phyloP scores from a whole-genome alignment of 2,113 vertebrate species.

The Gobiocypris rarus region DNA sequence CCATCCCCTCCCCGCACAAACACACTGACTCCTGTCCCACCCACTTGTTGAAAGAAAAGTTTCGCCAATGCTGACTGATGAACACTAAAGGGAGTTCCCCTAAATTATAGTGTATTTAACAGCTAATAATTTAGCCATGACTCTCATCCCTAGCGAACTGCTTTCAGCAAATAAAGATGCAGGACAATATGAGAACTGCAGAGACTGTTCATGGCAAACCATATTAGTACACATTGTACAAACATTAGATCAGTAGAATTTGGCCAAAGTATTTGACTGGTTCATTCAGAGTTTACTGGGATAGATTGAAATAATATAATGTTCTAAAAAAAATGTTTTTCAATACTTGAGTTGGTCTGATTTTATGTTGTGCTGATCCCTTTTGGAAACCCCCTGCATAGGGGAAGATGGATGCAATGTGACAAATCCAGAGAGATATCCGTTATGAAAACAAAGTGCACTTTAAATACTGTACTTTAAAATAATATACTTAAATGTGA shows the following conservation, averaged over 20 bases:
- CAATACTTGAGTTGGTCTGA: background rate
- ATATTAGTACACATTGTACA: background rate
- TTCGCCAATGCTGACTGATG: background rate
- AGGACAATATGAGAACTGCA: background rate
- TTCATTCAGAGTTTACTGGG: background rate
- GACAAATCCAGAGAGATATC: background rate
- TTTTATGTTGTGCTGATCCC: background rate
- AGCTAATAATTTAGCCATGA: constrained; percentile 14
- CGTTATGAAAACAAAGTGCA: background rate
- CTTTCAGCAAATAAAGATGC: background rate
- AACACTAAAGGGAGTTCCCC: constrained; percentile 22
- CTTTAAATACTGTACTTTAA: background rate
- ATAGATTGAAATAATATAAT: background rate
- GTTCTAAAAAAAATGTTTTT: background rate
- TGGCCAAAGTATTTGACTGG: background rate
- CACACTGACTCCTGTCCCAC: too few relatives aligned
- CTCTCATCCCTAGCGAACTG: background rate
- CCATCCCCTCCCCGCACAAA: too few relatives aligned
- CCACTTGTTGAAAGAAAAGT: too few relatives aligned
- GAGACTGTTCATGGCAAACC: background rate
- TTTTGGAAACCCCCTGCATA: background rate
- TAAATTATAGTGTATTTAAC: constrained; percentile 24
- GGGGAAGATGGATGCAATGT: background rate
- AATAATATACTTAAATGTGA: background rate
- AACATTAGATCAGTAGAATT: constrained; percentile 6